Percentiles rank a stretch among this genome's conserved stretches.
Evolutionary conservation across 2,113 vertebrate genomes (phyloP).

Genomic region (Bubalus kerabau): DNA sequence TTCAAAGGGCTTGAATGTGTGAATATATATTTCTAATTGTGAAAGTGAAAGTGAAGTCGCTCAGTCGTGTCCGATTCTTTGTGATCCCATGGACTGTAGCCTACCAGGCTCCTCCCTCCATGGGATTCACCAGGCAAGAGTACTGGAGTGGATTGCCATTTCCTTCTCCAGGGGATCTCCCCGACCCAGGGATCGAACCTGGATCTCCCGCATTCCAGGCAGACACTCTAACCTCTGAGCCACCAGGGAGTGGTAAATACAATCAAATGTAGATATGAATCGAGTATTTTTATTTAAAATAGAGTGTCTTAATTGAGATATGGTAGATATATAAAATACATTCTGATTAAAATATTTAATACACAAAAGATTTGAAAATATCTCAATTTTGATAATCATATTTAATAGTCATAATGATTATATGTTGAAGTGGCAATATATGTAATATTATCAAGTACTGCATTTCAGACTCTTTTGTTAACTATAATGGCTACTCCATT

Average conservation of each 20-base stretch:
- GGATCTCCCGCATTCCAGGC: too few relatives aligned
- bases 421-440: not conserved
- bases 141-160: too few relatives aligned
- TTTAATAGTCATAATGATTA: not conserved
- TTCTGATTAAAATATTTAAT: not conserved
- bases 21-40: not conserved
- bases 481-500: not conserved
- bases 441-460: not conserved
- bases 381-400: not conserved
- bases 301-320: not conserved
- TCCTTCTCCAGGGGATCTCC: too few relatives aligned
- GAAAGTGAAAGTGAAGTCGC: too few relatives aligned
- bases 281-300: not conserved
- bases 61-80: too few relatives aligned
- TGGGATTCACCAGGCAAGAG: too few relatives aligned
- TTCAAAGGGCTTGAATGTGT: not conserved
- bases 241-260: not conserved
- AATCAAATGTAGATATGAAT: not conserved
- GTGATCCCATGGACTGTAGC: too few relatives aligned
- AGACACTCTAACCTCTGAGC: too few relatives aligned
- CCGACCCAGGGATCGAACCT: too few relatives aligned
- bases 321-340: not conserved
- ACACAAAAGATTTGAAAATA: not conserved
- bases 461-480: not conserved
- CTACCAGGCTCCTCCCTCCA: too few relatives aligned